Evolutionary conservation across 2,113 vertebrate species (phyloP), one percentile per base, ranked within the genome.

Genomic region (Neodontobutis hainanensis): DNA sequence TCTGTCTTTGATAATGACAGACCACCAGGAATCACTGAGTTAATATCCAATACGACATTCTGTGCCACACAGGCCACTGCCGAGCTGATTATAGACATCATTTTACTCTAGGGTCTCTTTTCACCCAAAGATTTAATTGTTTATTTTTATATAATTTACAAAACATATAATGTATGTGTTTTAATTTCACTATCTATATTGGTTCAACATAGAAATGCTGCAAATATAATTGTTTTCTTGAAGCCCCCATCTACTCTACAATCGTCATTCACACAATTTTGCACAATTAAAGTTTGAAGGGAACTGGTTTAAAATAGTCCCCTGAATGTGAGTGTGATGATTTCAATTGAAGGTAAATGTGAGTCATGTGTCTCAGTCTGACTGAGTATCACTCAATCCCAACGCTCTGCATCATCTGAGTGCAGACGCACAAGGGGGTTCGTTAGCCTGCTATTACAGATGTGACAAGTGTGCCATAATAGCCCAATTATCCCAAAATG

Each of bases 401-500:
- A 19, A 49, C 47, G 65, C 79, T 76, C 71, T 73, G 78, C 87
- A 83, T 86, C 93, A 94, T 94, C 93, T 60, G 89, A 87, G 87
- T 90, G 77, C 87, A 90, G 88, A 89, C 93, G 92, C 95, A 95
- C 94, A 89, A 91, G 92, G 94, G 94, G 94, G 93, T 94, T 97
- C 95, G 95, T 96, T 96, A 96, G 95, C 94, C 95, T 93, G 93
- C 94, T 93, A 94, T 95, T 97, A 96, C 94, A 94, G 92, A 94
- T 96, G 94, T 95, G 93, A 92, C 93, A 95, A 95, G 94, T 93
- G 92, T 93, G 91, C 92, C 93, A 96, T 96, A 95, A 97, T 96
- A 93, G 95, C 92, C 95, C 94, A 95, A 90, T 90, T 96, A 96
- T 97, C 95, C 94, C 95, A 96, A 98, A 98, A 96, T 95, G 94